Evolutionary conservation across 2,888 invertebrate species (phyloP).

Genomic region (Apeira syringaria): DNA sequence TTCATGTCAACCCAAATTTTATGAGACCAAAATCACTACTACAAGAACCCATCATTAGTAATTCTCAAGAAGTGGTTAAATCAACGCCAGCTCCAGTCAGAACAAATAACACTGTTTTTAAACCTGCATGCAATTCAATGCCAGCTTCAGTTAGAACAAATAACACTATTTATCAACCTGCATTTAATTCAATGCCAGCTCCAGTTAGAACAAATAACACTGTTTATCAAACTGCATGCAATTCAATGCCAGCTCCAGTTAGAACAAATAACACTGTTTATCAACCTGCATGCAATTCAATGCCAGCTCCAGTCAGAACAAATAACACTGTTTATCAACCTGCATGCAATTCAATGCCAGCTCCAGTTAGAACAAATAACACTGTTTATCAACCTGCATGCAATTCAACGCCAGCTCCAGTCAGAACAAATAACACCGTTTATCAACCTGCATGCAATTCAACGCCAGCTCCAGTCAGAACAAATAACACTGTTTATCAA

Average conservation of each 20-base stretch:
- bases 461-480: background rate
- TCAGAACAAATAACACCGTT: too few relatives aligned
- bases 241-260: background rate
- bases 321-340: too few relatives aligned
- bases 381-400: constrained; percentile 18
- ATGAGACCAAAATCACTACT: constrained; percentile 27
- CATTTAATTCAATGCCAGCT: constrained; percentile 4
- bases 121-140: too few relatives aligned
- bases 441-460: too few relatives aligned
- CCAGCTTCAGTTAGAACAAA: background rate
- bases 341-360: too few relatives aligned
- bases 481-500: constrained; percentile 17
- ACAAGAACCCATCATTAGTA: background rate
- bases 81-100: background rate
- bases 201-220: too few relatives aligned
- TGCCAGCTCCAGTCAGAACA: too few relatives aligned
- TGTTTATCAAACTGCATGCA: too few relatives aligned
- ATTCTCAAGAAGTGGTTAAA: background rate
- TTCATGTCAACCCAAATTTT: constrained; percentile 79
- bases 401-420: constrained; percentile 5
- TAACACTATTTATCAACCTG: constrained; percentile 21
- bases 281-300: constrained; percentile 12
- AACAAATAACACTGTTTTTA: constrained; percentile 18
- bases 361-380: constrained; percentile 2
- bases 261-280: constrained; percentile 14